Evolutionary conservation across 2,888 invertebrate species (phyloP), one percentile per base, ranked within the genome.

Genomic region (Troides helena): DNA sequence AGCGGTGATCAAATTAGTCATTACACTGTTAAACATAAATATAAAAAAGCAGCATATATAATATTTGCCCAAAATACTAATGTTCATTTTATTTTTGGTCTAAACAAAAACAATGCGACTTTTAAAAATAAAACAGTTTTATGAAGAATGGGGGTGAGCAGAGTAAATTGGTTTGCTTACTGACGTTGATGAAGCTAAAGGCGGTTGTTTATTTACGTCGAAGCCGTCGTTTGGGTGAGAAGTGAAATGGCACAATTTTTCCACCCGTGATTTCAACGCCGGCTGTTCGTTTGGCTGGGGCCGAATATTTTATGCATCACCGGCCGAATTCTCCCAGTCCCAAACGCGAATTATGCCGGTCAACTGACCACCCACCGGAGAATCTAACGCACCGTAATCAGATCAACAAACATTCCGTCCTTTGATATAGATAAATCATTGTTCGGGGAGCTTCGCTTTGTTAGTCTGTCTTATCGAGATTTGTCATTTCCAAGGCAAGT

Each of bases 241-340:
- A 78, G 85, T 86, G 88, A 85, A 90, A 91, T 91, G 89, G 85
- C 77, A 85, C 85, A 80, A 85, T 82, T 80, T 82, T 85, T 83
- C 79, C 83, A 83, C 88, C 62, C 87, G 85, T 86, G 80, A 88
- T 86, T 86, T 86, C 79, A 79, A 79, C 80, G 78, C 72, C 74
- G 71, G 71, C 75, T 81, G 78, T 78, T 81, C 78, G 81, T 77
- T 78, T 80, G 71, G 71, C 70, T 67, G 72, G 74, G 79, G 79
- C 78, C 81, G 81, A 88, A 91, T 92, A 91, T 93, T 92, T 92
- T 89, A 93, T 90, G 93, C 93, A 81, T 86, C 92, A 86, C 77
- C 89, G 91, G 78, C 73, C 87, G 78, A 83, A 85, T 87, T 85
- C 85, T 81, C 85, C 73, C 72, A 75, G 81, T 79, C 84, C 87